phyloP scores from a whole-genome alignment of 2,113 vertebrate genomes.

The Miniopterus natalensis region DNA sequence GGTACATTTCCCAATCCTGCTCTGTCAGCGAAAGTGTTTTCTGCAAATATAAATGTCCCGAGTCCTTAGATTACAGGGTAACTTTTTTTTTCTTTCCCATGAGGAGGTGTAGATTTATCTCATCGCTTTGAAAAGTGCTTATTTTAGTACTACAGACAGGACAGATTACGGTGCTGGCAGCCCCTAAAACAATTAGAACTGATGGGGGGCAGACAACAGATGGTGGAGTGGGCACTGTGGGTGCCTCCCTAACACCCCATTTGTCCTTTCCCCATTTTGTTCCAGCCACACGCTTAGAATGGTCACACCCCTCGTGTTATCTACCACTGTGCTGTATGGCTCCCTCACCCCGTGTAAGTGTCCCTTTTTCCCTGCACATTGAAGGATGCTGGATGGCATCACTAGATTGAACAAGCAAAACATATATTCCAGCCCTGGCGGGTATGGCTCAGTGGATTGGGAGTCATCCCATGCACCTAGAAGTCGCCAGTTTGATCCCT shows the following conservation, averaged over 20 bases:
- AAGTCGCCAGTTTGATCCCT: no score
- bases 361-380: background rate
- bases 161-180: background rate
- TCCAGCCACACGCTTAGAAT: background rate
- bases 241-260: background rate
- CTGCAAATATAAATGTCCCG: background rate
- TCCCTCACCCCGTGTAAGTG: background rate
- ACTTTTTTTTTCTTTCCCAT: background rate
- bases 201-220: background rate
- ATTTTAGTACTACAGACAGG: background rate
- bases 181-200: background rate
- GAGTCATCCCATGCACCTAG: no score
- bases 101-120: background rate
- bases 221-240: no score
- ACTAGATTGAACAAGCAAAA: background rate
- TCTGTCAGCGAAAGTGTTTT: background rate
- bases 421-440: background rate
- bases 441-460: no score
- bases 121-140: background rate
- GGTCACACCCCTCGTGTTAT: background rate
- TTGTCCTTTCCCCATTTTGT: background rate
- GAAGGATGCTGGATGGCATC: background rate
- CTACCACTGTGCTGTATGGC: background rate
- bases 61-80: background rate
- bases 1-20: background rate